Evolutionary conservation across 2,888 invertebrate genomes (phyloP), one percentile per base, ranked within the genome.

Genomic region (Ethmia dodecea): DNA sequence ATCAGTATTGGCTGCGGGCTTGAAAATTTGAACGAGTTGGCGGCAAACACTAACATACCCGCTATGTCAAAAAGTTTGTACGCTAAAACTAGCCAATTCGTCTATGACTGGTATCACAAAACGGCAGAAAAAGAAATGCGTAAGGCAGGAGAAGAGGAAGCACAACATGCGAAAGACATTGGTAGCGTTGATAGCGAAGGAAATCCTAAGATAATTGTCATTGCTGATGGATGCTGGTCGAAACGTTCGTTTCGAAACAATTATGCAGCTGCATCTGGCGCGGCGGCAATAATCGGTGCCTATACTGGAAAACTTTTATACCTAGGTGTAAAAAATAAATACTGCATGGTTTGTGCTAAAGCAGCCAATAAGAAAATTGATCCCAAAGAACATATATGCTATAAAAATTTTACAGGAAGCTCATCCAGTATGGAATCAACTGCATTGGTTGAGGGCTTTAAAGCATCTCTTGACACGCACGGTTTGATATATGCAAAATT

Each of bases 371-470:
- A 31, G 9, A 31, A 31, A 27, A 20, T 8, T 18, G 18, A 20
- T 16, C 18, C 11, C 9, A 22, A 13, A 12, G 29, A 29, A 18
- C 29, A 35, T 26, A 25, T 11, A 14, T 31, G 31, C 30, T 22
- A 13, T 25, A 33, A 33, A 14, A 16, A 30, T 18, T 29, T 25
- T 29, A 24, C 20, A 5, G 40, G 35, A 1, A 28, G 37, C 4
- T 41, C 40, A 1, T 35, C 25, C 4, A 22, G 13, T 1, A 42
- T 42, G 38, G 36, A 42, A 26, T n/a, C 15, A 12, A 11, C n/a
- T 5, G 18, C 27, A 4, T 2, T 42, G 4, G 28, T 36, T 11
- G 40, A 40, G 18, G 40, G 45, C 10, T 45, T 45, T 31, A 43
- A 45, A 20, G 11, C 9, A 5, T 45, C 42, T 2, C 6, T 38